Percentiles rank a stretch among this genome's conserved stretches.
Evolutionary conservation across 2,888 invertebrate species (phyloP).

Genomic region (Synergus umbraculus): DNA sequence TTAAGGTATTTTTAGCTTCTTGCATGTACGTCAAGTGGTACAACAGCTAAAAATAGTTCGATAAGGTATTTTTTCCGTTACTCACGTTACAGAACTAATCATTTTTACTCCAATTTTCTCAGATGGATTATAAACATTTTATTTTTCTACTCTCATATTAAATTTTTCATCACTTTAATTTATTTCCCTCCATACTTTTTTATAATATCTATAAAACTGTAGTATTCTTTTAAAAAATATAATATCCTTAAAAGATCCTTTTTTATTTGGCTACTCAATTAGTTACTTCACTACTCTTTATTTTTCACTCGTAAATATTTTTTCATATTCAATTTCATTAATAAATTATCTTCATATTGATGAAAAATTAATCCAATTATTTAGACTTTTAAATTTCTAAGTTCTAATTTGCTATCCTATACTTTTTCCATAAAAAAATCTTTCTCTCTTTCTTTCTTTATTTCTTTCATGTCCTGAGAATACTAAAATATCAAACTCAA

Average conservation of each 20-base stretch:
- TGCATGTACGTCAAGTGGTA: constrained; percentile 12
- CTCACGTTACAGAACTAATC: neutral
- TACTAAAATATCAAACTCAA: neutral
- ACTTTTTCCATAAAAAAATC: neutral
- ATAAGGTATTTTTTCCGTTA: neutral
- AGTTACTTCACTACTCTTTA: neutral
- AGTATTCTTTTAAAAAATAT: neutral
- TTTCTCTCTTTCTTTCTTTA: neutral
- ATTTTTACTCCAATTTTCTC: neutral
- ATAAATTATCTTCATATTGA: too few species aligned
- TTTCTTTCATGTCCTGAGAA: too few species aligned
- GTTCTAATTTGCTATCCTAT: neutral
- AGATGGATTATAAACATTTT: neutral
- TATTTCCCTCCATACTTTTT: neutral
- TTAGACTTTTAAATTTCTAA: neutral
- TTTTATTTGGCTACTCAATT: neutral
- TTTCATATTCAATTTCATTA: neutral
- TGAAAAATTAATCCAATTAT: neutral
- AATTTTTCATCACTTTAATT: neutral
- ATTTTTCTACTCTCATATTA: neutral
- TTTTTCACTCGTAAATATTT: neutral
- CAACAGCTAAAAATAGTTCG: constrained; percentile 10
- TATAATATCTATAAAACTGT: neutral
- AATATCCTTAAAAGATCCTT: neutral
- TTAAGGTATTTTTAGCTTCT: constrained; percentile 49